Evolutionary conservation across 2,797 vertebrate genomes (phyloP), one percentile per base, ranked within the genome.

Genomic region (Falco peregrinus): DNA sequence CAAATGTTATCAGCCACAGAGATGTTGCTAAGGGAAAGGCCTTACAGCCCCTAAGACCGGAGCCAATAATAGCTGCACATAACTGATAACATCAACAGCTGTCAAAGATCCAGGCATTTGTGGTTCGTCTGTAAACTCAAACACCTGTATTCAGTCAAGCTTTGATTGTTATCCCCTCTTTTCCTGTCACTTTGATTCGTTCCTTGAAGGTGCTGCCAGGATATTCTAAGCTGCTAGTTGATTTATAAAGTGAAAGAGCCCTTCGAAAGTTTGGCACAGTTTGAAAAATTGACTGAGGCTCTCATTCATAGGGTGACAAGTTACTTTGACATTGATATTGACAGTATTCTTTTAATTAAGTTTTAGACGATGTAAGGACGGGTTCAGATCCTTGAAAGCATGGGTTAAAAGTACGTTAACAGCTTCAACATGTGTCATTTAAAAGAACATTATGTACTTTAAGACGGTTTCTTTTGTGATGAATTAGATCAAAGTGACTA

Each of bases 91-190:
- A 99, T 99, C 99, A 98, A 98, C 98, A 98, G 98, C 99, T 99
- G 99, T 99, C 98, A 98, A 98, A 98, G 98, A 98, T 98, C 98
- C 98, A 98, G 98, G 98, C 98, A 98, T 98, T 98, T 97, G 98
- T 97, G 98, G 98, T 98, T 99, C 95, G 97, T 99, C 98, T 98
- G 98, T 98, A 99, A 99, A 99, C 98, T 98, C 98, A 98, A 99
- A 99, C 99, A 99, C 99, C 99, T 99, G 99, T 99, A 99, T 98
- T 98, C 98, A 99, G 98, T 99, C 99, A 99, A 98, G 98, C 98
- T 98, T 98, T 98, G 98, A 99, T 98, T 98, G 99, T 98, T 99
- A 99, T 99, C 98, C 98, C 97, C 98, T 98, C 99, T 98, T 98
- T 97, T 98, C 98, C 98, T 98, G 98, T 98, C 98, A 98, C 98